Base-by-base conservation (phyloP, 2,797 vertebrate genomes). In the Aeoliscus strigatus region DNA sequence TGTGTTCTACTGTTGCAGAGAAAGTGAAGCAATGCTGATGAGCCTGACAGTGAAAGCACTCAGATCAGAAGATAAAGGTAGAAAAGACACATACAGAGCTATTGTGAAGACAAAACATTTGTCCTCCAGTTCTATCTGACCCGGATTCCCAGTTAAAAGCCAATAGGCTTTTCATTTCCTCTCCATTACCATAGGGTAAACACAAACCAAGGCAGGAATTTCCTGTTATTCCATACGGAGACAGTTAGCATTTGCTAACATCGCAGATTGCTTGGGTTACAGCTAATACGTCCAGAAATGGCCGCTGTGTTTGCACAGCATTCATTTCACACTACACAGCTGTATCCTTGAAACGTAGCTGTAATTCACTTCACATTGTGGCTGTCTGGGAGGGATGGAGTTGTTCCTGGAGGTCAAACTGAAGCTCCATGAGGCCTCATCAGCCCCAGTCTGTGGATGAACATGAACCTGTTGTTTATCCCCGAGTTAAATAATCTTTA, bases 191-290 rank as follows among this genome's bases (percentile, higher is more conserved):
- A 68, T 60, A 60, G 41, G 54, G 60, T 75, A 76, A 81, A 82
- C 78, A 85, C 57, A 75, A 75, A 74, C 60, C 46, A 50, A 64
- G 67, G 32, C 17, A 60, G 77, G 83, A 83, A 87, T 85, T 83
- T 85, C 84, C 84, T 87, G 81, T 84, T 82, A 79, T 79, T 85
- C 60, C 75, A 81, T 69, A 50, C 27, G 38, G 66, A 73, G 68
- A 64, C 46, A 53, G 59, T 84, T 75, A 81, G 70, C 65, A 77
- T 68, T 78, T 24, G 40, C 51, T 40, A 73, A 67, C 62, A 51
- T 51, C 60, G 66, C 60, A 71, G 49, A 52, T 65, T 30, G 37
- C 61, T 74, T 51, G 13, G 57, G 59, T 80, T 78, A 71, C 67
- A 66, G 50, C 39, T 79, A 69, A 66, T 69, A 64, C 39, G 47